Percentiles rank a stretch among this genome's conserved stretches.
phyloP scores from a whole-genome alignment of 1,140 invertebrate genomes.

The Drosophila dunni region DNA sequence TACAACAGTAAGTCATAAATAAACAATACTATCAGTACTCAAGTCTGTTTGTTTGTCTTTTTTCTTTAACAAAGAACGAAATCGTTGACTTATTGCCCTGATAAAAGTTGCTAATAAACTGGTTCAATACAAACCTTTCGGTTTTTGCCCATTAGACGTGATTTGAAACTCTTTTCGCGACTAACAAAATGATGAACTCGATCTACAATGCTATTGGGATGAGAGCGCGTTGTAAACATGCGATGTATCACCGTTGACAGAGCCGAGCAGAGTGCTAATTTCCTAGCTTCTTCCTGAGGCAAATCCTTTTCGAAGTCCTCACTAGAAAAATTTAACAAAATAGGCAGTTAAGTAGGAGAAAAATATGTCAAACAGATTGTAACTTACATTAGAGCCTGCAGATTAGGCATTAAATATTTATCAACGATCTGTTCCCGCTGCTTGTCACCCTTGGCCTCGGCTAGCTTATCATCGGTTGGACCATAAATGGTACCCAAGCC shows the following conservation, averaged over 20 bases:
- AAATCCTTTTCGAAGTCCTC: constrained; percentile 90
- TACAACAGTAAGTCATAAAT: too few relatives aligned
- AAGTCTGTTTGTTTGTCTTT: too few relatives aligned
- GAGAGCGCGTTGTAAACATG: constrained; percentile 79
- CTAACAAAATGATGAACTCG: constrained; percentile 90
- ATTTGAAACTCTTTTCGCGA: constrained; percentile 92
- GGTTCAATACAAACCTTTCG: constrained; percentile 85
- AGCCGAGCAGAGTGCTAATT: constrained; percentile 90
- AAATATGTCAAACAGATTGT: neutral
- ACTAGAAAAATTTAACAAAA: constrained; percentile 83
- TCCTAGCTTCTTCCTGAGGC: constrained; percentile 87
- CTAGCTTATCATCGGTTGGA: constrained; percentile 92
- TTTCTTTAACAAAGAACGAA: too few relatives aligned
- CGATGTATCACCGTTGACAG: constrained; percentile 90
- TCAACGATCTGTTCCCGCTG: constrained; percentile 91
- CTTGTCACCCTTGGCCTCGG: constrained; percentile 93
- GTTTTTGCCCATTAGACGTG: constrained; percentile 89
- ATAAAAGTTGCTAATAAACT: neutral
- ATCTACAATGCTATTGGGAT: constrained; percentile 79
- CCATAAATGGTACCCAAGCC: constrained; percentile 96
- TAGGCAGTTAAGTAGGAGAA: neutral
- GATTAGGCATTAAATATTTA: constrained; percentile 89
- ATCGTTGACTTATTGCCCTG: neutral
- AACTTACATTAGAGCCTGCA: constrained; percentile 90
- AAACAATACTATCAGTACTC: too few relatives aligned